phyloP scores from a whole-genome alignment of 2,113 vertebrate species.

The Tragelaphus imberbis region DNA sequence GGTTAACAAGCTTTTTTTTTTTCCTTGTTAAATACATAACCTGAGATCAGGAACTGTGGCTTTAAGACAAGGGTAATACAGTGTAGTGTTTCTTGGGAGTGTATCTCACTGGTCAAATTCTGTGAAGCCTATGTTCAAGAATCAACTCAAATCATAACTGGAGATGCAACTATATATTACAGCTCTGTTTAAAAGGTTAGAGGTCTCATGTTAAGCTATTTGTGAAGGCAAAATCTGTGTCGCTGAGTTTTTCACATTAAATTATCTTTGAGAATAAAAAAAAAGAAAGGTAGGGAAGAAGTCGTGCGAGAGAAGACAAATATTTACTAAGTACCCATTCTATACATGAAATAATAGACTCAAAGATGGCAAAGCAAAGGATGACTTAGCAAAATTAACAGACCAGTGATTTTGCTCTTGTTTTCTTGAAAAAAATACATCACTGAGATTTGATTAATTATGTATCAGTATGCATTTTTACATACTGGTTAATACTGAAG shows the following conservation, averaged over 20 bases:
- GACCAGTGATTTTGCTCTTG: neutral
- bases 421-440: neutral
- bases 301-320: neutral
- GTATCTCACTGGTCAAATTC: neutral
- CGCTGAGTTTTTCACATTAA: conserved; percentile 54
- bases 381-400: neutral
- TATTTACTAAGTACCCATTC: neutral
- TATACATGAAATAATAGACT: neutral
- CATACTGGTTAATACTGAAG: neutral
- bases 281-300: neutral
- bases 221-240: conserved; percentile 2
- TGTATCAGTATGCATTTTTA: neutral
- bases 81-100: neutral
- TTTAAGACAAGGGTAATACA: neutral
- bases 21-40: neutral
- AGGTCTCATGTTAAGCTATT: neutral
- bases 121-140: neutral
- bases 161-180: neutral
- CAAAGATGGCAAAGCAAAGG: neutral
- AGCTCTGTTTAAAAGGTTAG: neutral
- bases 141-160: neutral
- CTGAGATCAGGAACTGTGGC: neutral
- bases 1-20: neutral
- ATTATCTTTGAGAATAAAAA: conserved; percentile 12
- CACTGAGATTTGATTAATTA: neutral